Evolutionary conservation across 2,888 invertebrate species (phyloP).

Genomic region (Unio delphinus): DNA sequence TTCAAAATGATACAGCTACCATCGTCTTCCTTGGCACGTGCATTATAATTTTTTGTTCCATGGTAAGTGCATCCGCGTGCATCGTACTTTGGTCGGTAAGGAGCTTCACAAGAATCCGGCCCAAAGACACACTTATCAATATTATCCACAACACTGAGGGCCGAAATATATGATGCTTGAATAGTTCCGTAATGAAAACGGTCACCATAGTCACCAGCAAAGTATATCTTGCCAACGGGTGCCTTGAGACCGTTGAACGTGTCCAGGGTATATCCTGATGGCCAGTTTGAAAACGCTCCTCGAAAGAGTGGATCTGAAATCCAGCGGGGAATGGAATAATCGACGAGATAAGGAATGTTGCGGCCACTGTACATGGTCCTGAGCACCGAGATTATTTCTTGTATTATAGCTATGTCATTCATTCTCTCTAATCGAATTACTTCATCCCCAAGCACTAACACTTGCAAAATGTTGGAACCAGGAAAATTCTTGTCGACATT

Average conservation of each 20-base stretch:
- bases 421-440: not conserved
- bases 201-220: conserved; percentile 1
- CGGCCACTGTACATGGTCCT: not conserved
- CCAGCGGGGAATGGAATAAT: conserved; percentile 1
- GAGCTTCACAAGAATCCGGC: not conserved
- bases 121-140: not conserved
- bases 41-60: conserved; percentile 2
- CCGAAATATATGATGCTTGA: conserved; percentile 1
- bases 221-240: conserved; percentile 2
- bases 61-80: conserved; percentile 2
- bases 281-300: conserved; percentile 3
- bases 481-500: conserved; percentile 1
- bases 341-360: not conserved
- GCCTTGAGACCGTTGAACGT: not conserved
- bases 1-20: not conserved
- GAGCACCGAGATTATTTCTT: not conserved
- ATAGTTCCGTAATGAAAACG: not conserved
- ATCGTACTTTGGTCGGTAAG: not conserved
- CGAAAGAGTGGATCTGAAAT: not conserved
- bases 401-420: not conserved
- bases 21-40: not conserved
- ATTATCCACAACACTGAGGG: not conserved
- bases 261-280: not conserved
- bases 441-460: not conserved
- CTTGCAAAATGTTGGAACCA: conserved; percentile 1